Evolutionary conservation across 2,113 vertebrate genomes (phyloP).

Genomic region (Pachyramphus minor): DNA sequence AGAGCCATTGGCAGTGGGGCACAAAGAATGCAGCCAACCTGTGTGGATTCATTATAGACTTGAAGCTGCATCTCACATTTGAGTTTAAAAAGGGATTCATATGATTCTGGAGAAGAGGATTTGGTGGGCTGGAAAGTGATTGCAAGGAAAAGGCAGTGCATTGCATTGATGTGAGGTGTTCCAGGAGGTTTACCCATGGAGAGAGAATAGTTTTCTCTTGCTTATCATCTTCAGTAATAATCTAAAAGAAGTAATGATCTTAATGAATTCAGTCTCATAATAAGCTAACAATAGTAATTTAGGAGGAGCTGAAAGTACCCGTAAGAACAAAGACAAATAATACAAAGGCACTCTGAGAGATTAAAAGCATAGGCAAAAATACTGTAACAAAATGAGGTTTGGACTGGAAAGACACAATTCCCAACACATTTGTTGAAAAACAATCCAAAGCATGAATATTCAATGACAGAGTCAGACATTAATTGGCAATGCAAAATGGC

Average conservation of each 20-base stretch:
- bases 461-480: slow-evolving; percentile 14
- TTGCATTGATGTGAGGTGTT: not conserved
- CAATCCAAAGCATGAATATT: slow-evolving; percentile 60
- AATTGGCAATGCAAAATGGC: slow-evolving; percentile 56
- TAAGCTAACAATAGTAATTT: slow-evolving; percentile 61
- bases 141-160: not conserved
- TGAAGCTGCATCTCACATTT: not conserved
- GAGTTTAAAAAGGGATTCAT: not conserved
- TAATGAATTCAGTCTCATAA: slow-evolving; percentile 58
- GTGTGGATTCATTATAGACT: not conserved
- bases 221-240: slow-evolving; percentile 29
- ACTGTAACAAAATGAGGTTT: slow-evolving; percentile 56
- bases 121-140: not conserved
- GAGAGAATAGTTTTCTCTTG: slow-evolving; percentile 13
- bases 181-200: not conserved
- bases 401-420: slow-evolving; percentile 59
- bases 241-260: slow-evolving; percentile 44
- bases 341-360: slow-evolving; percentile 45
- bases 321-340: slow-evolving; percentile 57
- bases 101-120: not conserved
- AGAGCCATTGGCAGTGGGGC: not conserved
- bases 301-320: slow-evolving; percentile 50
- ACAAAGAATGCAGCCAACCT: not conserved
- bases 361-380: slow-evolving; percentile 54
- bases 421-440: slow-evolving; percentile 61